Base-by-base conservation (phyloP, 2,888 invertebrate species). In the Hirtodrosophila confusa region DNA sequence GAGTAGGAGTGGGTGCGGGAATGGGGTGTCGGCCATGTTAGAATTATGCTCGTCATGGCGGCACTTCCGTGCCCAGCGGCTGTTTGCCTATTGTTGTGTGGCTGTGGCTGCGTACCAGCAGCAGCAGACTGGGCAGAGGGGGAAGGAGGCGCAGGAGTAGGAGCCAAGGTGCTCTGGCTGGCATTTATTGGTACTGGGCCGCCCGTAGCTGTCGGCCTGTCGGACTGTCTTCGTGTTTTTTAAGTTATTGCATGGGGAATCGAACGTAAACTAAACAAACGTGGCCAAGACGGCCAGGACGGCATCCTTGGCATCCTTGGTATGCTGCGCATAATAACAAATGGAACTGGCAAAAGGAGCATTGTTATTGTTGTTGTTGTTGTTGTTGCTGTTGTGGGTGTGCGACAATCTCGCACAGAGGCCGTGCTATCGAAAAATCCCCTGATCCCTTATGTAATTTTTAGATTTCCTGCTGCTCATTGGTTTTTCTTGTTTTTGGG, bases 381-480 rank as follows among this genome's bases (percentile, higher is more conserved):
- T 51, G 56, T 11, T 67, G 51, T 44, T 51, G 56, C 10, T 67
- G 51, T 31, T 67, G 56, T 43, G 64, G 50, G 23, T 54, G 43
- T 69, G 62, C 75, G 83, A 78, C 69, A 77, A 72, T 67, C 68
- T 68, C 53, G 49, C 55, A 53, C 41, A 43, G 64, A 73, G 77
- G 60, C 70, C 56, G 53, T 77, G 69, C 67, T 61, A 71, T 76
- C 69, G 68, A 73, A 78, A 80, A 88, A 74, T 84, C 90, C 89
- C 90, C 67, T 67, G 80, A 85, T 90, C 90, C 90, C 90, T 88
- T 86, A 90, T 88, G 90, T 90, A 90, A 90, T 90, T 90, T 90
- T 88, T 87, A 88, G 84, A 86, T 88, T 89, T 88, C 75, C 76
- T 70, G 68, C 79, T 80, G 60, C 73, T 73, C 75, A 65, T 72